phyloP scores from a whole-genome alignment of 2,113 vertebrate species.

The Podarcis cretensis region DNA sequence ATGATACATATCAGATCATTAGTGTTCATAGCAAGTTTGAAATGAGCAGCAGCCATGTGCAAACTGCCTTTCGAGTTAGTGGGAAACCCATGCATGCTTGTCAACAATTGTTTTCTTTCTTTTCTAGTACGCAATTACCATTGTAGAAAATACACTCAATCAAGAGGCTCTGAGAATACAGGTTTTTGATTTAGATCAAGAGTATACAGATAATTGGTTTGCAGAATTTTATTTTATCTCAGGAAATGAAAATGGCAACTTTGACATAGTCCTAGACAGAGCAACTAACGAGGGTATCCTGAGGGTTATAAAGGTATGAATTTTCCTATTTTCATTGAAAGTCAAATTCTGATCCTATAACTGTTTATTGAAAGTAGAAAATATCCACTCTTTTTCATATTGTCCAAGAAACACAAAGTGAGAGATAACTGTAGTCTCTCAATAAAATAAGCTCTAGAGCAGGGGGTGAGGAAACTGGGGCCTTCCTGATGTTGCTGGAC shows the following conservation, averaged over 20 bases:
- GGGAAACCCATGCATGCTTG: not conserved
- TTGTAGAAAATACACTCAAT: conserved; percentile 84
- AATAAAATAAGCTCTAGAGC: too few relatives aligned
- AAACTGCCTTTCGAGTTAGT: not conserved
- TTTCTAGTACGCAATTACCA: conserved; percentile 83
- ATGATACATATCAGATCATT: not conserved
- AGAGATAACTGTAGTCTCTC: not conserved
- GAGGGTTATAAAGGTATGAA: conserved; percentile 81
- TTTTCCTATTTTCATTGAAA: conserved; percentile 3
- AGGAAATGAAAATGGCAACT: conserved; percentile 90
- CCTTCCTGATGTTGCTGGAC: too few relatives aligned
- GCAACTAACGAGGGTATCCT: conserved; percentile 89
- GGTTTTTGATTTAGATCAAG: conserved; percentile 82
- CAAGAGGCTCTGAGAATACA: conserved; percentile 88
- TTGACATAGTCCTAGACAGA: conserved; percentile 86
- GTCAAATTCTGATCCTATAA: not conserved
- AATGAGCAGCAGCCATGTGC: not conserved
- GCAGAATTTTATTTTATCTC: conserved; percentile 83
- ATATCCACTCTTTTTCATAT: not conserved
- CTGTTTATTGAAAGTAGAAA: not conserved
- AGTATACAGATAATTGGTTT: conserved; percentile 85
- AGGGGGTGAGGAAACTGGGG: too few relatives aligned
- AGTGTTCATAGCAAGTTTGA: not conserved
- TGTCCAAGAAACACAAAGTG: not conserved
- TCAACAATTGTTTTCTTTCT: conserved; percentile 33